phyloP scores from a whole-genome alignment of 2,888 invertebrate genomes.

The Patella pellucida region DNA sequence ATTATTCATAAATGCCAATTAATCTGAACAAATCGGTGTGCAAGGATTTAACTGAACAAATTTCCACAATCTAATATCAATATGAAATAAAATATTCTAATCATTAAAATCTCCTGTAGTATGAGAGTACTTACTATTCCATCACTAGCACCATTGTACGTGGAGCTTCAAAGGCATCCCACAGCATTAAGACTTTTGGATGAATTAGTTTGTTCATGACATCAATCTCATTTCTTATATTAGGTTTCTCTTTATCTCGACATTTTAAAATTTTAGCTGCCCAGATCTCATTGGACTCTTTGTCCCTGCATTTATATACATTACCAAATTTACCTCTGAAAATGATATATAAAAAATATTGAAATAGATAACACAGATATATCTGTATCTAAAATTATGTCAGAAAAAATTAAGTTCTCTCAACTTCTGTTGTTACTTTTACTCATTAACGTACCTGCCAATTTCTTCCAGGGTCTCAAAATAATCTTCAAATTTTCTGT shows the following conservation, averaged over 20 bases:
- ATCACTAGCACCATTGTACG: conserved; percentile 95
- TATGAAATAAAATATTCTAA: no score
- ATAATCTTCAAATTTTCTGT: conserved; percentile 86
- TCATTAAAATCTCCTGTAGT: no score
- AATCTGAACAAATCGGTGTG: no score
- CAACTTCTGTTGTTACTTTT: neutral
- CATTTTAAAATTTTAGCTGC: conserved; percentile 91
- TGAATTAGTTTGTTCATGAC: conserved; percentile 96
- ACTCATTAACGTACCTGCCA: conserved; percentile 81
- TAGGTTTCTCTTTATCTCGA: conserved; percentile 87
- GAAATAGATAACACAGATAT: neutral
- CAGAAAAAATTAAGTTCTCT: neutral
- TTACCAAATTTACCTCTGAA: conserved; percentile 74
- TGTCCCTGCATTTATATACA: conserved; percentile 76
- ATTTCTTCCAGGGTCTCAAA: conserved; percentile 91
- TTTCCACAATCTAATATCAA: no score
- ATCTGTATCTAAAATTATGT: neutral
- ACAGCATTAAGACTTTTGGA: conserved; percentile 94
- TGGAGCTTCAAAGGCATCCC: conserved; percentile 82
- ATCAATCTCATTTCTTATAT: conserved; percentile 94
- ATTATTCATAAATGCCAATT: no score
- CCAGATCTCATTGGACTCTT: conserved; percentile 76
- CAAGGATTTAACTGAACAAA: no score
- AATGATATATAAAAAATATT: neutral
- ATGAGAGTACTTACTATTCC: conserved; percentile 87